Base-by-base conservation (phyloP, 2,797 vertebrate genomes). In the Poecilia picta region DNA sequence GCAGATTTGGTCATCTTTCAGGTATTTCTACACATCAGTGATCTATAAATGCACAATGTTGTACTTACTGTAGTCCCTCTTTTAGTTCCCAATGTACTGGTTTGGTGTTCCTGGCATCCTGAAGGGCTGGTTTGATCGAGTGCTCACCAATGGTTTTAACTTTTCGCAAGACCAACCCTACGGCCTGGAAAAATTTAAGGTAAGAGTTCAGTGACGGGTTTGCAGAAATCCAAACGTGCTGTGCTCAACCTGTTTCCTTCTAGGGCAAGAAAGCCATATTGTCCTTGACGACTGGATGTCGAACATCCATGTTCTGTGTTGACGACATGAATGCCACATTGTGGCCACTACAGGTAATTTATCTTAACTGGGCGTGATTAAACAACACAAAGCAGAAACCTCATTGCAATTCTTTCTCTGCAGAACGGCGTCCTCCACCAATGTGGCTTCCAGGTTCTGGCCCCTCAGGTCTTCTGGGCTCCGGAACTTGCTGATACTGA, bases 71-170 rank as follows among this genome's bases (percentile, higher is more conserved):
- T 45, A 7, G 8, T 72, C 15, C 18, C 15, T 31, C 5, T 57
- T 72, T 53, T 79, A 98, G 97, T 98, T 98, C 84, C 97, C 97
- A 39, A 93, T 98, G 88, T 97, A 97, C 89, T 98, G 97, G 97
- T 96, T 96, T 91, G 95, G 90, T 20, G 85, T 97, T 84, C 97
- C 97, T 41, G 97, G 97, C 0, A 95, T 98, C 89, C 86, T 97
- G 94, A 98, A 97, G 88, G 97, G 97, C 83, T 98, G 97, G 97
- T 91, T 97, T 76, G 97, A 97, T 90, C 90, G 96, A 51, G 96
- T 97, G 76, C 92, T 97, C 72, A 95, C 96, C 5, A 91, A 92
- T 83, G 97, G 97, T 4, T 98, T 96, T 88, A 97, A 96, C 68
- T 95, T 94, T 0, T 92, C 97, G 0, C 3, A 91, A 15, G 95